Base-by-base conservation (phyloP, 2,113 vertebrate species). In the Dicerorhinus sumatrensis region DNA sequence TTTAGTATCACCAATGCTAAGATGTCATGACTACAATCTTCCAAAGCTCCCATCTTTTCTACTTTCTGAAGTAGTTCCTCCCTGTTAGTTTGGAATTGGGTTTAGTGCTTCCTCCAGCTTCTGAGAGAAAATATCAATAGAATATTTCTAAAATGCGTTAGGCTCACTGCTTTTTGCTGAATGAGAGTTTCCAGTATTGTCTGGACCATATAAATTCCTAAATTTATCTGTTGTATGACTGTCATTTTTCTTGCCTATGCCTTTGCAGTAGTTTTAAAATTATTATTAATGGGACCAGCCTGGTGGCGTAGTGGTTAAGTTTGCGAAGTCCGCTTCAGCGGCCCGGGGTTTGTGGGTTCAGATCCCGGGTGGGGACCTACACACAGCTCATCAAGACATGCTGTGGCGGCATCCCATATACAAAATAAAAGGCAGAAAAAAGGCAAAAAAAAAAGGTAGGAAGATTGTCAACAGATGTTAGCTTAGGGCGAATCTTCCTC, bases 211-310 rank as follows among this genome's bases (percentile, higher is more conserved):
- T 33, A 36, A n/a, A 63, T 88, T 69, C 48, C 27, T 48, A 97
- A 95, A 75, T 88, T 10, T 31, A 85, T 73, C 36, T 73, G 23
- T 95, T 95, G 17, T 7, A 2, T 80, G 87, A n/a, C 69, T 76
- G 36, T 76, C 62, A 39, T 89, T 91, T 95, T 96, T 97, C 70
- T 85, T 94, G 60, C 33, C 23, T 69, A 11, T 95, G 11, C 23
- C 73, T 92, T 95, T 72, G 23, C n/a, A 83, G 8, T 96, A 87
- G 23, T 88, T 94, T 89, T 36, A 86, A 73, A 89, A 58, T 84
- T 91, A 72, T 93, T 94, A 33, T 77, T 87, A 95, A 77, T 91
- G 83, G 48, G 48, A 11, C 48, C 10, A 12, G 48, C 48, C 48
- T 48, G 48, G 48, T 48, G 48, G 48, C 48, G 2, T 48, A 48